Percentiles rank a stretch among this genome's conserved stretches.
Evolutionary conservation across 2,888 invertebrate genomes (phyloP).

Genomic region (Trisateles emortualis): DNA sequence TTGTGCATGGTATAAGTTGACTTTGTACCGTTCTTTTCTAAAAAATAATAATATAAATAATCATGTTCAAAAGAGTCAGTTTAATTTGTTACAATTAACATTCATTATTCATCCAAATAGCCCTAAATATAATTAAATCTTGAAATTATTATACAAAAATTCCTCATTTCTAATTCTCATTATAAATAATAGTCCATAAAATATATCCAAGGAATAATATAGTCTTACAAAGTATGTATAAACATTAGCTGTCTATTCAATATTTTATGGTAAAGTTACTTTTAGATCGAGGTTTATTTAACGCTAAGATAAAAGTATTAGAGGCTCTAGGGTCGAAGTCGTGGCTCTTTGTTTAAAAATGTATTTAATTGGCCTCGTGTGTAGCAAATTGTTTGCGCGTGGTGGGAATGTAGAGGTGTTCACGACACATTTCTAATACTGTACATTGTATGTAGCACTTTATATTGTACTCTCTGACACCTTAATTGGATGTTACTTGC

Average conservation of each 20-base stretch:
- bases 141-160: too few relatives aligned
- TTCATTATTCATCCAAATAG: too few relatives aligned
- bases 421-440: slow-evolving; percentile 53
- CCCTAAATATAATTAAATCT: too few relatives aligned
- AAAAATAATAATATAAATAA: too few relatives aligned
- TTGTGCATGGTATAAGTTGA: too few relatives aligned
- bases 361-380: slow-evolving; percentile 67
- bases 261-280: slow-evolving; percentile 28
- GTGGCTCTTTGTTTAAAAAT: slow-evolving; percentile 52
- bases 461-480: slow-evolving; percentile 20
- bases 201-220: slow-evolving; percentile 22
- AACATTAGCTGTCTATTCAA: slow-evolving; percentile 27
- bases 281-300: slow-evolving; percentile 19
- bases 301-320: slow-evolving; percentile 16
- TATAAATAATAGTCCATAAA: slow-evolving; percentile 23
- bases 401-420: slow-evolving; percentile 41
- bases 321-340: slow-evolving; percentile 33
- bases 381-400: slow-evolving; percentile 57
- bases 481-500: slow-evolving; percentile 30
- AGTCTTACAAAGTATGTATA: slow-evolving; percentile 26
- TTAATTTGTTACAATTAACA: too few relatives aligned
- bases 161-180: too few relatives aligned
- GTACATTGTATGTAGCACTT: background rate
- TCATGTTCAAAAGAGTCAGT: too few relatives aligned
- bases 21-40: too few relatives aligned